These are phyloP conservation scores for Chlamydotis undulata DNA, from an alignment of 2,113 vertebrate species.

Conservation along the genomic window DNA sequence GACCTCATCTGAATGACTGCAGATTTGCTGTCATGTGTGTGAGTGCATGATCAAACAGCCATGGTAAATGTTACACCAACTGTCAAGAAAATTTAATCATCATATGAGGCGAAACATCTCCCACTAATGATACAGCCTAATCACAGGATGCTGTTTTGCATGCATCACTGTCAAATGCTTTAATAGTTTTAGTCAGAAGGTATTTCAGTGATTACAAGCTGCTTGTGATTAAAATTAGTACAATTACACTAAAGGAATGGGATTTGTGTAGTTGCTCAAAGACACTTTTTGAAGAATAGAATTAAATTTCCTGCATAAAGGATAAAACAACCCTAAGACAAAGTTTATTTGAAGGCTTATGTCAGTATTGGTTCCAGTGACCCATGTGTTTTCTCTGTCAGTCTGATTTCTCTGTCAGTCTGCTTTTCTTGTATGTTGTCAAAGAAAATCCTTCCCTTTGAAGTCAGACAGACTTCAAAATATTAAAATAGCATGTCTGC, in stretches of 20 bases:
- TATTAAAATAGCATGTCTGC: not conserved
- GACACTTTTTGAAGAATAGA: not conserved
- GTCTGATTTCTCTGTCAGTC: not conserved
- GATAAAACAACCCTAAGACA: not conserved
- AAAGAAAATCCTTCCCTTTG: not conserved
- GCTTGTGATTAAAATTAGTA: constrained; percentile 7
- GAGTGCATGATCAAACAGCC: not conserved
- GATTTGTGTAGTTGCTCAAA: not conserved
- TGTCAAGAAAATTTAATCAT: not conserved
- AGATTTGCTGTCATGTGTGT: not conserved
- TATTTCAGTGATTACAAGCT: not conserved
- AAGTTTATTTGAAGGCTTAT: not conserved
- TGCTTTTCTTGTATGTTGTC: not conserved
- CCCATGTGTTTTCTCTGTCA: not conserved
- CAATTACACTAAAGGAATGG: not conserved
- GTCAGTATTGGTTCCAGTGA: not conserved
- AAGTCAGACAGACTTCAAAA: not conserved
- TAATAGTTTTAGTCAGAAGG: not conserved
- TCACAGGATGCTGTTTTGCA: not conserved
- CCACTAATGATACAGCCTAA: not conserved
- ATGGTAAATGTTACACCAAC: not conserved
- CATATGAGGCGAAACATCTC: not conserved
- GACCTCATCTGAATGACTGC: not conserved
- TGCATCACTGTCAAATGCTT: constrained; percentile 10
- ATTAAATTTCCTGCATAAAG: not conserved